A percentile compares a stretch with the other conserved stretches of the same genome.
Evolutionary conservation across 1,140 invertebrate genomes (phyloP).

Genomic region (Helicoverpa zea): DNA sequence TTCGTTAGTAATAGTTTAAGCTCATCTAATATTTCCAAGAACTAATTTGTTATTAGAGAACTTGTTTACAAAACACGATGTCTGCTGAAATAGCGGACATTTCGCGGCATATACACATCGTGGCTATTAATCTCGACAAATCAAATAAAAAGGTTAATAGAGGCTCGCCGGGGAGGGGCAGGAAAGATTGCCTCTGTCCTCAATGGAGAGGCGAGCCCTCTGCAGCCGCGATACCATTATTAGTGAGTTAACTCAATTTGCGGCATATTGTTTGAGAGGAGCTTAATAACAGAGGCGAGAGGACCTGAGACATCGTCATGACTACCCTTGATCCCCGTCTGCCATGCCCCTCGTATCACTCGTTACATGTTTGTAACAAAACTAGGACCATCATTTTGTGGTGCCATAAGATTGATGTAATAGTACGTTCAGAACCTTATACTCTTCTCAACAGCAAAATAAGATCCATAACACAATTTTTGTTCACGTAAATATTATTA

Average conservation of each 20-base stretch:
- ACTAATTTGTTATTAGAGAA: not conserved
- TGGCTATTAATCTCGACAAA: conserved; percentile 81
- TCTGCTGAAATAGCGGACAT: conserved; percentile 46
- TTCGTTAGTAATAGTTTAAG: conserved; percentile 25
- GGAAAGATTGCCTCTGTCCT: conserved; percentile 76
- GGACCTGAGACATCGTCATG: conserved; percentile 76
- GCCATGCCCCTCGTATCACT: conserved; percentile 51
- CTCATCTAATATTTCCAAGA: not conserved
- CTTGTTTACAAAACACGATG: conserved; percentile 4
- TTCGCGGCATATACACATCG: conserved; percentile 65
- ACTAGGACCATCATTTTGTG: not conserved
- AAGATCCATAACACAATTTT: too few relatives aligned
- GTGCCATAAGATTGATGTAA: not conserved
- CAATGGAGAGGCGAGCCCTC: conserved; percentile 71
- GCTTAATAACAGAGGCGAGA: conserved; percentile 83
- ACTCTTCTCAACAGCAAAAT: too few relatives aligned
- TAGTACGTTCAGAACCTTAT: not conserved
- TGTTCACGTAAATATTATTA: not conserved
- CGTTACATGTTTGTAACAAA: conserved; percentile 6
- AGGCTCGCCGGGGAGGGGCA: conserved; percentile 63
- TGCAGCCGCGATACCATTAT: conserved; percentile 82
- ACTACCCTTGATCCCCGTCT: conserved; percentile 73
- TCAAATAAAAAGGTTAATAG: conserved; percentile 82
- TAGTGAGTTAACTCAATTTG: conserved; percentile 87
- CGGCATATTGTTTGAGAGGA: conserved; percentile 85